Conservation (phyloP, 1,140 invertebrate genomes). For the Lordiphosa stackelbergi region DNA sequence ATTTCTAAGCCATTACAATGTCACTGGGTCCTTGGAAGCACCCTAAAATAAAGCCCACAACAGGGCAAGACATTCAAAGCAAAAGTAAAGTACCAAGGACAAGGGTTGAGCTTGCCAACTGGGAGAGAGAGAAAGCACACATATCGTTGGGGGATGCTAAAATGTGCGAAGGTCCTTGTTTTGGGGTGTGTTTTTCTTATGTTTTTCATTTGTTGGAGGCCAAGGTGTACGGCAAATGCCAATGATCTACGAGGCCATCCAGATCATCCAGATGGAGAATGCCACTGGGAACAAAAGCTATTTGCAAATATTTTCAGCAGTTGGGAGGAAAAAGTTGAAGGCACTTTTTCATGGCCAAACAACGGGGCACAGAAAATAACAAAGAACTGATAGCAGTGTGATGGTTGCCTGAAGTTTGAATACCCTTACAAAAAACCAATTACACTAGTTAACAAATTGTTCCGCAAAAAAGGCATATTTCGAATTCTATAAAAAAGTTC, state of each 20-base stretch:
- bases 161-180: conserved; percentile 13
- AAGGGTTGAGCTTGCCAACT: conserved; percentile 53
- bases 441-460: too few relatives aligned
- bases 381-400: neutral
- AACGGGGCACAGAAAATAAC: neutral
- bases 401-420: neutral
- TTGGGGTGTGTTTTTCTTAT: conserved; percentile 21
- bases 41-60: conserved; percentile 37
- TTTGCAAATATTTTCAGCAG: too few relatives aligned
- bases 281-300: neutral
- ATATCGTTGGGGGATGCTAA: conserved; percentile 31
- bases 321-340: conserved; percentile 7
- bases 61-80: conserved; percentile 45
- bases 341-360: conserved; percentile 11
- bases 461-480: too few relatives aligned
- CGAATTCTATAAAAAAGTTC: too few relatives aligned
- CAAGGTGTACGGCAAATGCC: neutral
- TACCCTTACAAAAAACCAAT: neutral
- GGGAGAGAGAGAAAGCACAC: neutral
- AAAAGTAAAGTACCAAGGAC: conserved; percentile 53
- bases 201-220: conserved; percentile 11
- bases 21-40: conserved; percentile 72
- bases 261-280: neutral
- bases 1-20: conserved; percentile 69
- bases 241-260: neutral